phyloP scores from a whole-genome alignment of 1,140 invertebrate species.

The Drosophila funebris region DNA sequence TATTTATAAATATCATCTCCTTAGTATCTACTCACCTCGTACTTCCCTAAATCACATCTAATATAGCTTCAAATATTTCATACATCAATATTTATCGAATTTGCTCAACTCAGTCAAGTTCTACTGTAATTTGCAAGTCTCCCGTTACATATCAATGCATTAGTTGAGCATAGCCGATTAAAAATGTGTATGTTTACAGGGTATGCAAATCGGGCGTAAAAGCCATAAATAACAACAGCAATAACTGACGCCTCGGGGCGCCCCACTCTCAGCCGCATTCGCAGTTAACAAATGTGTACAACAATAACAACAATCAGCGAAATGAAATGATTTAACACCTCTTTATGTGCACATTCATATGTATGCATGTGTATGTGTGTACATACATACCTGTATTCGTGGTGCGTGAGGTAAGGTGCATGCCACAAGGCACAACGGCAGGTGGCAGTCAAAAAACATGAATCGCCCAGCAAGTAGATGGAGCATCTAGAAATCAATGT shows the following conservation, averaged over 20 bases:
- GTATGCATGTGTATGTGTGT: no score
- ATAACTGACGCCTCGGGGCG: constrained; percentile 17
- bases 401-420: constrained; percentile 20
- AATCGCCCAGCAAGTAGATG: no score
- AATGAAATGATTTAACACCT: constrained; percentile 69
- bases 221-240: constrained; percentile 43
- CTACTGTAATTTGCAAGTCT: no score
- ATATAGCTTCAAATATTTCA: no score
- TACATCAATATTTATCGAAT: no score
- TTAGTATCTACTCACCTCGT: no score
- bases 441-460: background rate
- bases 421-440: constrained; percentile 14
- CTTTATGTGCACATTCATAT: constrained; percentile 24
- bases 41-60: no score
- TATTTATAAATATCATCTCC: no score
- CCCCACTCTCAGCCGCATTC: background rate
- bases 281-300: constrained; percentile 20
- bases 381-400: no score
- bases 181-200: background rate
- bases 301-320: constrained; percentile 8
- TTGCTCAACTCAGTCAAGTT: no score
- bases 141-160: no score
- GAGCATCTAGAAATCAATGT: background rate
- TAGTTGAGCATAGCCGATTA: background rate
- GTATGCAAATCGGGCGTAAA: constrained; percentile 36